These are phyloP conservation scores for Athrips mouffetella DNA, from an alignment of 2,888 invertebrate species.

Conservation along the genomic window DNA sequence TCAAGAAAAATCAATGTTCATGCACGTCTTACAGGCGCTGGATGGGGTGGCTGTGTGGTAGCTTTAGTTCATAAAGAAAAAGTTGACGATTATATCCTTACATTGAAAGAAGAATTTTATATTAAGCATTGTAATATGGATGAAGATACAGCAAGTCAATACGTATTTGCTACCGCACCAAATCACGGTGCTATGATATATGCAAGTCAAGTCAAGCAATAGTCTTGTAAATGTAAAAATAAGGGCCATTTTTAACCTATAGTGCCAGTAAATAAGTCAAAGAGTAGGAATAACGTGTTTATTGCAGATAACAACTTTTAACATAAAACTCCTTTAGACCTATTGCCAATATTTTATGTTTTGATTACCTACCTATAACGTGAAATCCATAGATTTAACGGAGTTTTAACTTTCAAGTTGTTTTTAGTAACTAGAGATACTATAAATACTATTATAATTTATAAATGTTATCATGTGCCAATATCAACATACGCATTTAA, in stretches of 20 bases:
- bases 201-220: conserved; percentile 23
- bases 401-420: too few relatives aligned
- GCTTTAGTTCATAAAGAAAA: conserved; percentile 85
- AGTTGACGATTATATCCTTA: conserved; percentile 82
- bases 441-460: too few relatives aligned
- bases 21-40: conserved; percentile 97
- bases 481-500: too few relatives aligned
- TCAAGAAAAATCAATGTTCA: conserved; percentile 85
- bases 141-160: conserved; percentile 71
- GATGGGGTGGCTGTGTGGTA: conserved; percentile 99
- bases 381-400: too few relatives aligned
- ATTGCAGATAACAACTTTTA: not conserved
- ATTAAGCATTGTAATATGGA: conserved; percentile 71
- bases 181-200: conserved; percentile 81
- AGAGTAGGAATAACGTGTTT: not conserved
- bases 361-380: too few relatives aligned
- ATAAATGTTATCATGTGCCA: too few relatives aligned
- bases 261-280: conserved; percentile 1
- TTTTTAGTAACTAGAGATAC: too few relatives aligned
- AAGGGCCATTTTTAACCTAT: not conserved
- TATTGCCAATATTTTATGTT: too few relatives aligned
- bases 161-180: conserved; percentile 87
- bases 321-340: too few relatives aligned
- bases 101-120: conserved; percentile 85
- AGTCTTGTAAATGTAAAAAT: not conserved